These are phyloP conservation scores for Aphelinus certus DNA, from an alignment of 1,140 invertebrate genomes.

Conservation along the genomic window DNA sequence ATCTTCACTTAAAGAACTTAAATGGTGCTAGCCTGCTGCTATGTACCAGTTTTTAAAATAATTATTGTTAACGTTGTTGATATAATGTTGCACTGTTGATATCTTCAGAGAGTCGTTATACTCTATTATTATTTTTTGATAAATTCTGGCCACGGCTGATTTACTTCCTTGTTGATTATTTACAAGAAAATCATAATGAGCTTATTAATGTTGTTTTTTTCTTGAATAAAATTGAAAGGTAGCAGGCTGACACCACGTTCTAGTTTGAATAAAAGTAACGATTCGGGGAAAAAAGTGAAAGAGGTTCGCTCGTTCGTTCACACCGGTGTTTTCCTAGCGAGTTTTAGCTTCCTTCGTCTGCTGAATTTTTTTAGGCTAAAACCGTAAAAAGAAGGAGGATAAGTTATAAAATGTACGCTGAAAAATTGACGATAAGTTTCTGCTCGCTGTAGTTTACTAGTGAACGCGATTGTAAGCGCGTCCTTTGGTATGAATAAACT, in stretches of 20 bases:
- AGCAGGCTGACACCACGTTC: conserved; percentile 28
- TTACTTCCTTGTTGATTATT: conserved; percentile 38
- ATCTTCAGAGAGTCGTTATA: conserved; percentile 33
- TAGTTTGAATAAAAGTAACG: conserved; percentile 35
- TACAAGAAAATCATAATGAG: conserved; percentile 24
- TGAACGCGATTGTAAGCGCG: conserved; percentile 28
- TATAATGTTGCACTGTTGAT: conserved; percentile 36
- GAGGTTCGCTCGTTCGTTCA: conserved; percentile 40
- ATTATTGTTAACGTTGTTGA: conserved; percentile 42
- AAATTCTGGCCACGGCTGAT: conserved; percentile 32
- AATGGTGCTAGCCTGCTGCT: conserved; percentile 31
- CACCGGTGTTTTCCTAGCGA: conserved; percentile 34
- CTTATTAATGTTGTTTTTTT: conserved; percentile 37
- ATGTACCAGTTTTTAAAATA: conserved; percentile 35
- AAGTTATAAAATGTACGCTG: conserved; percentile 33
- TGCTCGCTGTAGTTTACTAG: conserved; percentile 32
- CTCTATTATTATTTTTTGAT: conserved; percentile 36
- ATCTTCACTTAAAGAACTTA: conserved; percentile 23
- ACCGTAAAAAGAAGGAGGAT: conserved; percentile 19
- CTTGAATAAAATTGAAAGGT: conserved; percentile 15
- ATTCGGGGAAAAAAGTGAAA: conserved; percentile 37
- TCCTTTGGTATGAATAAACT: conserved; percentile 38
- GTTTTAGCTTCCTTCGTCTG: conserved; percentile 40
- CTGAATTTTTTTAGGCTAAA: conserved; percentile 41
- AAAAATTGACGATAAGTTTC: conserved; percentile 36